Conservation (phyloP, 1,140 invertebrate species). For the Oryctes rhinoceros region DNA sequence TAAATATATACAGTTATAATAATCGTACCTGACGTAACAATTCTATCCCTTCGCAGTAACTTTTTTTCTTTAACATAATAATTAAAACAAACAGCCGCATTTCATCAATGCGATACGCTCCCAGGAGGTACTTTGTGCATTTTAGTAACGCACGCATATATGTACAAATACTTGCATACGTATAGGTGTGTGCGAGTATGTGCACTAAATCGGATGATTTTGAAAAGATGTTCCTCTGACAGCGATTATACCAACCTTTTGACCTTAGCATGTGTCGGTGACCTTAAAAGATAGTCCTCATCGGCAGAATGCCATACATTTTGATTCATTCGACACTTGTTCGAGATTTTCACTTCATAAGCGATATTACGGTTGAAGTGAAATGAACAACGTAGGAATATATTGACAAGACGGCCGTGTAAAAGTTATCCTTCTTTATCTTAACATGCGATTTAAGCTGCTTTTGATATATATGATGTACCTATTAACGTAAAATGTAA, state of each 20-base stretch:
- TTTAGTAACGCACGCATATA: too few species aligned
- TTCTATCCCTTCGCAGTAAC: too few species aligned
- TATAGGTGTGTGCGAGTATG: too few species aligned
- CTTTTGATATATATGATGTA: too few species aligned
- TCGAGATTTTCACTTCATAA: slow-evolving; percentile 9
- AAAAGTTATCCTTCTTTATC: background rate
- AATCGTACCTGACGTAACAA: too few species aligned
- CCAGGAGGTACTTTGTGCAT: too few species aligned
- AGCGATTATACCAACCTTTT: background rate
- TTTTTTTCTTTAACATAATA: too few species aligned
- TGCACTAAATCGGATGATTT: background rate
- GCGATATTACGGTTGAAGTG: background rate
- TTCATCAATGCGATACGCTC: too few species aligned
- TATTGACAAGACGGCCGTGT: background rate
- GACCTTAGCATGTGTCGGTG: slow-evolving; percentile 10
- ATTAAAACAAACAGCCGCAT: too few species aligned
- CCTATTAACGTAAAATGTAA: too few species aligned
- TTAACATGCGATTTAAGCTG: background rate
- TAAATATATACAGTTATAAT: too few species aligned
- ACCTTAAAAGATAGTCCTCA: background rate
- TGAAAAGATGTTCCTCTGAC: background rate
- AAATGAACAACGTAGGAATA: background rate
- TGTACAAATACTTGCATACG: too few species aligned
- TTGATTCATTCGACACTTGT: background rate
- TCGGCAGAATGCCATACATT: background rate